These are phyloP conservation scores for Theonella swinhoei DNA, from an alignment of 37 sponge, comb jelly and placozoan species.

Conservation along the genomic window DNA sequence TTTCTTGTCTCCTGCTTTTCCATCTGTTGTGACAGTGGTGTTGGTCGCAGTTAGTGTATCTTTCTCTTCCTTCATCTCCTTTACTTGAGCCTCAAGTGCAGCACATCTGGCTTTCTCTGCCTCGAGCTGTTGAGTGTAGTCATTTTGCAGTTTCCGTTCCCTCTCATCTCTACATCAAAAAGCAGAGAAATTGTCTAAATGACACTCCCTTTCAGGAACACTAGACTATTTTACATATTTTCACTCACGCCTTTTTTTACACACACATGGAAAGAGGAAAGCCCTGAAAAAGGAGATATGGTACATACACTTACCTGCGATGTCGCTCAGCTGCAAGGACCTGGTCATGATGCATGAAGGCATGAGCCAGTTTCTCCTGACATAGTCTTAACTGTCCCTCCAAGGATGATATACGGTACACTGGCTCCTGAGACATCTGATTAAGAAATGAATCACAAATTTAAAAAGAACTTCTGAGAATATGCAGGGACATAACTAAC, in stretches of 20 bases:
- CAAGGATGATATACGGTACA: slow-evolving; percentile 44
- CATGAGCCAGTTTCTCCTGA: slow-evolving; percentile 45
- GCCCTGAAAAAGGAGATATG: too few species aligned
- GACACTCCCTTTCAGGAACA: neutral
- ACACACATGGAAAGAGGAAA: too few species aligned
- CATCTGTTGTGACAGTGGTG: neutral
- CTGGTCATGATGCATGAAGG: slow-evolving; percentile 22
- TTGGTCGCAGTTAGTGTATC: neutral
- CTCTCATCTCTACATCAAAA: neutral
- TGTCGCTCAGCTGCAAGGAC: slow-evolving; percentile 18
- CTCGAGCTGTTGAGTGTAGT: too few species aligned
- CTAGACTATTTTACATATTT: neutral
- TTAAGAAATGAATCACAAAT: neutral
- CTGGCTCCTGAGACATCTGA: slow-evolving; percentile 36
- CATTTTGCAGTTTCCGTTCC: neutral
- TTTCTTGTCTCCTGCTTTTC: neutral
- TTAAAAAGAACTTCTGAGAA: too few species aligned
- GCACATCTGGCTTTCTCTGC: neutral
- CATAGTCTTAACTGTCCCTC: slow-evolving; percentile 51
- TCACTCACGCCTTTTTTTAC: too few species aligned
- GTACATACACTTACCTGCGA: neutral
- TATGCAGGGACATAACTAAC: too few species aligned
- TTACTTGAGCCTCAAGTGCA: neutral
- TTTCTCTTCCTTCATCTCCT: neutral
- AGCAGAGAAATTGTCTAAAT: neutral